phyloP scores from a whole-genome alignment of 2,113 vertebrate species.

The Macquaria ambigua region DNA sequence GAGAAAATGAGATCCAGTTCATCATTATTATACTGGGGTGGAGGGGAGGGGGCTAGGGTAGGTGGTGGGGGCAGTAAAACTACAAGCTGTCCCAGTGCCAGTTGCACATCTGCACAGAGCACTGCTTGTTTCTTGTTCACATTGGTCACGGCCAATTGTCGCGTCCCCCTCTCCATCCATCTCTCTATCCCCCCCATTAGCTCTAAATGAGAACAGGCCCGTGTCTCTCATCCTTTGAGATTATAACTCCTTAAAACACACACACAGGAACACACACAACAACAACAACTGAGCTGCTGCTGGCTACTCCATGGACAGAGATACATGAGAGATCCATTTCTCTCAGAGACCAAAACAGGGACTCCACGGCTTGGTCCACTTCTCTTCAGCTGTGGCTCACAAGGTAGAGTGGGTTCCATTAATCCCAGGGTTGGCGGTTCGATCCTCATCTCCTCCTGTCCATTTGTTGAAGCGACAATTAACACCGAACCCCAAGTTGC shows the following conservation, averaged over 20 bases:
- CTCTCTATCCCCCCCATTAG: slow-evolving; percentile 37
- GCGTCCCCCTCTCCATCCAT: slow-evolving; percentile 27
- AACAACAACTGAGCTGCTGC: slow-evolving; percentile 31
- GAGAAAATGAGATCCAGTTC: slow-evolving; percentile 62
- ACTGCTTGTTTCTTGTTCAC: slow-evolving; percentile 64
- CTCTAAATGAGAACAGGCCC: slow-evolving; percentile 70
- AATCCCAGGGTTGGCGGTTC: too few relatives aligned
- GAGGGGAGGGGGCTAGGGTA: neutral
- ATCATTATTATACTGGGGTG: slow-evolving; percentile 42
- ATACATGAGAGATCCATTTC: neutral
- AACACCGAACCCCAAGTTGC: too few relatives aligned
- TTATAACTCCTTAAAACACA: slow-evolving; percentile 40
- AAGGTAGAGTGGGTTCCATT: too few relatives aligned
- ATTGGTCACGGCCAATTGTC: slow-evolving; percentile 66
- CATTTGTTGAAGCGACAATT: too few relatives aligned
- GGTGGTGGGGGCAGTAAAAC: slow-evolving; percentile 44
- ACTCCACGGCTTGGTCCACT: neutral
- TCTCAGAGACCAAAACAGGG: neutral
- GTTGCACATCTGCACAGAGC: slow-evolving; percentile 71
- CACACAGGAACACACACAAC: slow-evolving; percentile 7
- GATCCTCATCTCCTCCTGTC: too few relatives aligned
- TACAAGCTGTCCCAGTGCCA: slow-evolving; percentile 52
- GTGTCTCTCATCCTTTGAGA: slow-evolving; percentile 60
- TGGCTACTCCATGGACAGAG: neutral
- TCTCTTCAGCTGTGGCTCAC: neutral